phyloP scores from a whole-genome alignment of 2,888 invertebrate genomes.

The Drosophila tanythrix region DNA sequence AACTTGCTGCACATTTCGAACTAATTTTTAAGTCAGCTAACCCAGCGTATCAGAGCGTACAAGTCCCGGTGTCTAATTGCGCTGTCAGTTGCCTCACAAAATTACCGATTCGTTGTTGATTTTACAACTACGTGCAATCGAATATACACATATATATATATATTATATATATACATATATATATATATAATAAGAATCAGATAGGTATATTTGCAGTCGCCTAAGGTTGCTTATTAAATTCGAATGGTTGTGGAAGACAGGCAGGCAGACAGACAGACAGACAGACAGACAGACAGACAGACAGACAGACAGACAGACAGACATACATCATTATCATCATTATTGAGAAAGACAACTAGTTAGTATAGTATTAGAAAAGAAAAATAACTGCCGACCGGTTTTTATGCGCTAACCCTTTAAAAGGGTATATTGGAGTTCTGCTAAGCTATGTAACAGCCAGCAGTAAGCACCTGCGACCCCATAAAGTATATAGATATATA shows the following conservation, averaged over 20 bases:
- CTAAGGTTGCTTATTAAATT: neutral
- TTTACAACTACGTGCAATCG: neutral
- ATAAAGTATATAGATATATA: neutral
- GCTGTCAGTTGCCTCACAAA: neutral
- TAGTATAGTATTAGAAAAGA: neutral
- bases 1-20: neutral
- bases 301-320: neutral
- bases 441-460: neutral
- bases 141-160: neutral
- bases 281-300: neutral
- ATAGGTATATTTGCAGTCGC: neutral
- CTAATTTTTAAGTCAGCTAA: neutral
- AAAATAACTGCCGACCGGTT: neutral
- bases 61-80: neutral
- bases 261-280: neutral
- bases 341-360: neutral
- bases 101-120: neutral
- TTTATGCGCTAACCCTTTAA: neutral
- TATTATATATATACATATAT: neutral
- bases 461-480: neutral
- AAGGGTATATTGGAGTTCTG: neutral
- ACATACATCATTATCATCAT: neutral
- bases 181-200: neutral
- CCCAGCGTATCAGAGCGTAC: neutral
- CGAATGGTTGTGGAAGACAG: neutral